A percentile compares a stretch with the other conserved stretches of the same genome.
These are phyloP conservation scores for Pterocles orientalis DNA, from an alignment of 2,113 vertebrate genomes.

Conservation along the genomic window DNA sequence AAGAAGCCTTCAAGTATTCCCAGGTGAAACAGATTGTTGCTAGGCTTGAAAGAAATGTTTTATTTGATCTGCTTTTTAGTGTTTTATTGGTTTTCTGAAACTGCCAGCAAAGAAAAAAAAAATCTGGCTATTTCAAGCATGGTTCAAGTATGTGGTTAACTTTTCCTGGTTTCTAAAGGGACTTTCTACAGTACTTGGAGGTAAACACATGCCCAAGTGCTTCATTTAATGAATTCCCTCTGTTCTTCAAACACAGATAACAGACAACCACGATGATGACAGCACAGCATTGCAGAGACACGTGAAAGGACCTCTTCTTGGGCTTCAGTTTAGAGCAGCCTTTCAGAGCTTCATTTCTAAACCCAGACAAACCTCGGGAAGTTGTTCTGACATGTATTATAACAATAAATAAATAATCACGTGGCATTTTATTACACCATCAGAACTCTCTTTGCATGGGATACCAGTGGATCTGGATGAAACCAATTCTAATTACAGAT, in stretches of 20 bases:
- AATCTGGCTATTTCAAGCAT: neutral
- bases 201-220: neutral
- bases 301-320: neutral
- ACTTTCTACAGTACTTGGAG: neutral
- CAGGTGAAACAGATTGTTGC: neutral
- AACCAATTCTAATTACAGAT: slow-evolving; percentile 65
- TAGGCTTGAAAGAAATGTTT: neutral
- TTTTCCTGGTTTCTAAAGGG: neutral
- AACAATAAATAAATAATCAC: slow-evolving; percentile 59
- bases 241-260: rapidly evolving
- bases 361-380: neutral
- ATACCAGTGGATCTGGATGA: slow-evolving; percentile 32
- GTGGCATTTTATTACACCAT: slow-evolving; percentile 17
- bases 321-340: neutral
- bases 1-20: neutral
- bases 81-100: neutral
- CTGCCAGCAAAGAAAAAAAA: neutral
- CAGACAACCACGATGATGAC: neutral
- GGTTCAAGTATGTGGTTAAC: neutral
- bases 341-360: neutral
- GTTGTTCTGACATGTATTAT: slow-evolving; percentile 36
- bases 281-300: rapidly evolving
- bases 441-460: slow-evolving; percentile 5
- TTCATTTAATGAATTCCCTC: neutral
- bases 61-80: neutral